Evolutionary conservation across 2,113 vertebrate genomes (phyloP).

Genomic region (Nematolebias whitei): DNA sequence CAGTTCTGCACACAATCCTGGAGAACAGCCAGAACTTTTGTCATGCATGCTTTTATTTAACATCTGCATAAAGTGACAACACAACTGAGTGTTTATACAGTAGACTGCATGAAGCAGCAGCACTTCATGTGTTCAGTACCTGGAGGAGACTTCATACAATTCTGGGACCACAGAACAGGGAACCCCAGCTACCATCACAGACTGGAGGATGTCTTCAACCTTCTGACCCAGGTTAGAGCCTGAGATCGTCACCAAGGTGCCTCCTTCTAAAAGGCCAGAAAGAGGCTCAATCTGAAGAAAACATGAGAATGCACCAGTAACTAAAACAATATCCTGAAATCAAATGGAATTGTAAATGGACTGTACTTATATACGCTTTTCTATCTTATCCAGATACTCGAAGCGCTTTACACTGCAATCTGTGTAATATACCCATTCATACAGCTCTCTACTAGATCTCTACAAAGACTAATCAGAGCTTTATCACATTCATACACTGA

Average conservation of each 20-base stretch:
- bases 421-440: too few species aligned
- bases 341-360: too few species aligned
- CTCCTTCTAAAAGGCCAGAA: constrained; percentile 91
- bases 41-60: background rate
- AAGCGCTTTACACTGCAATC: too few species aligned
- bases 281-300: constrained; percentile 88
- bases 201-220: constrained; percentile 88
- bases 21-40: constrained; percentile 6
- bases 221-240: constrained; percentile 97
- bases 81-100: background rate
- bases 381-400: too few species aligned
- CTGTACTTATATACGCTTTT: too few species aligned
- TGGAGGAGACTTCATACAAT: constrained; percentile 93
- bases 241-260: constrained; percentile 89
- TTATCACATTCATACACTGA: too few species aligned
- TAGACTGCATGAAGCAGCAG: background rate
- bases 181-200: constrained; percentile 88
- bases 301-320: background rate
- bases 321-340: too few species aligned
- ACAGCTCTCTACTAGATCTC: too few species aligned
- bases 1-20: constrained; percentile 91
- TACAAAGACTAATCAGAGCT: too few species aligned
- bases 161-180: constrained; percentile 84
- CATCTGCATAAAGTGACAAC: background rate
- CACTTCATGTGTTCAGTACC: constrained; percentile 71